Percentiles rank a stretch among this genome's conserved stretches.
Evolutionary conservation across 2,113 vertebrate species (phyloP).

Genomic region (Anser cygnoides): DNA sequence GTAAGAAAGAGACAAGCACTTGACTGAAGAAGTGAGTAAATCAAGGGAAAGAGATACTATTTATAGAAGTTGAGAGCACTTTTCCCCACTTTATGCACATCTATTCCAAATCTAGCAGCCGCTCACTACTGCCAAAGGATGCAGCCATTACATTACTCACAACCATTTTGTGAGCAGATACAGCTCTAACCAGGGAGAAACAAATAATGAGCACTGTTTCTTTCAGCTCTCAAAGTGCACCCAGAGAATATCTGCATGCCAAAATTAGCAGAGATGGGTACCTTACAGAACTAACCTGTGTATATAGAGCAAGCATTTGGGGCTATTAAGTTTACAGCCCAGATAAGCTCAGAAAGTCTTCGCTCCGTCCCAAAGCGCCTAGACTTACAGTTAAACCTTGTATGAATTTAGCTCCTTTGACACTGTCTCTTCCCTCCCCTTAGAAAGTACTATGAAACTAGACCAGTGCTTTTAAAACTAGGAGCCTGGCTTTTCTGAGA

Average conservation of each 20-base stretch:
- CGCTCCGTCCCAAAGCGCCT: background rate
- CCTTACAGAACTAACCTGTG: background rate
- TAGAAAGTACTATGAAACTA: background rate
- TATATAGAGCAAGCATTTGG: background rate
- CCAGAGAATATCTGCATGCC: background rate
- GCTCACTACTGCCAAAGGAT: background rate
- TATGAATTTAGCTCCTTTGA: background rate
- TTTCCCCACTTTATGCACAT: background rate
- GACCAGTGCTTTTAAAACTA: slow-evolving; percentile 35
- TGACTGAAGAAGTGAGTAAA: background rate
- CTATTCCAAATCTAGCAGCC: background rate
- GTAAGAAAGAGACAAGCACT: background rate
- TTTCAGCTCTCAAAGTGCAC: background rate
- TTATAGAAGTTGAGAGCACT: background rate
- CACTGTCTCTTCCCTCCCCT: background rate
- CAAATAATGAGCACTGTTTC: accelerated
- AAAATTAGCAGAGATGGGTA: background rate
- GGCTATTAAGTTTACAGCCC: background rate
- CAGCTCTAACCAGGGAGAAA: background rate
- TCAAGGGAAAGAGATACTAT: background rate
- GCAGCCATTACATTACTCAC: background rate
- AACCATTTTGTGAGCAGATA: background rate
- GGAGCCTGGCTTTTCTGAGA: slow-evolving; percentile 23
- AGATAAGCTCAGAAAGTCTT: background rate
- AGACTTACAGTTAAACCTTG: background rate